These are phyloP conservation scores for Ephydatia muelleri DNA, from an alignment of 37 sponge, comb jelly and placozoan genomes.

Conservation along the genomic window DNA sequence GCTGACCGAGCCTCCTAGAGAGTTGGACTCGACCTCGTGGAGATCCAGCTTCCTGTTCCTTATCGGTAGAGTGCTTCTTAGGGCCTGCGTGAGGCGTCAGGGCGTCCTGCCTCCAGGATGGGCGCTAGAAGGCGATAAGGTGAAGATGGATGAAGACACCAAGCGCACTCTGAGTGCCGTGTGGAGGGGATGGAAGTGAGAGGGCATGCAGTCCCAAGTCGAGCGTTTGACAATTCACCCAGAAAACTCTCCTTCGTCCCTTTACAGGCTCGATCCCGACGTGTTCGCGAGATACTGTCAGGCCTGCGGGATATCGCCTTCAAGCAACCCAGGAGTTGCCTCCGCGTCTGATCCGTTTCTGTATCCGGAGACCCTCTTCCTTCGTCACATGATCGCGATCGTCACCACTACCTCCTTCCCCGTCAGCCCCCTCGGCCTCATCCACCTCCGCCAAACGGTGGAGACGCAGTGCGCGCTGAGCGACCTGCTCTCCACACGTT, in stretches of 20 bases:
- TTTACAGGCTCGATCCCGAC: background rate
- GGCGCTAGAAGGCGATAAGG: background rate
- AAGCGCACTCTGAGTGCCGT: background rate
- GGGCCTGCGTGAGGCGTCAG: background rate
- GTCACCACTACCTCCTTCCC: conserved; percentile 20
- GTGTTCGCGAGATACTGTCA: background rate
- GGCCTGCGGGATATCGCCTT: background rate
- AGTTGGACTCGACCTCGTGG: background rate
- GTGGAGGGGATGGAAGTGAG: background rate
- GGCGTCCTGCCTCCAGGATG: background rate
- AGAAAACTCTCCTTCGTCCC: background rate
- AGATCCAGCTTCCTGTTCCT: background rate
- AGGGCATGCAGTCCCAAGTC: background rate
- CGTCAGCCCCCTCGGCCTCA: conserved; percentile 41
- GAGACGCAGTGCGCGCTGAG: background rate
- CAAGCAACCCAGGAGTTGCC: background rate
- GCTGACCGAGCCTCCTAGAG: background rate
- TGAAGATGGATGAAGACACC: background rate
- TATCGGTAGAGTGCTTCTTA: background rate
- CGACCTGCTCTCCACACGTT: background rate
- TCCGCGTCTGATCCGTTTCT: background rate
- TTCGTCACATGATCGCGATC: conserved; percentile 7
- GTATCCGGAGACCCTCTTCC: conserved; percentile 30
- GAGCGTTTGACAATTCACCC: background rate
- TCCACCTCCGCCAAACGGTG: conserved; percentile 25